Percentiles rank a stretch among this genome's conserved stretches.
Evolutionary conservation across 2,113 vertebrate species (phyloP).

Genomic region (Colius striatus): DNA sequence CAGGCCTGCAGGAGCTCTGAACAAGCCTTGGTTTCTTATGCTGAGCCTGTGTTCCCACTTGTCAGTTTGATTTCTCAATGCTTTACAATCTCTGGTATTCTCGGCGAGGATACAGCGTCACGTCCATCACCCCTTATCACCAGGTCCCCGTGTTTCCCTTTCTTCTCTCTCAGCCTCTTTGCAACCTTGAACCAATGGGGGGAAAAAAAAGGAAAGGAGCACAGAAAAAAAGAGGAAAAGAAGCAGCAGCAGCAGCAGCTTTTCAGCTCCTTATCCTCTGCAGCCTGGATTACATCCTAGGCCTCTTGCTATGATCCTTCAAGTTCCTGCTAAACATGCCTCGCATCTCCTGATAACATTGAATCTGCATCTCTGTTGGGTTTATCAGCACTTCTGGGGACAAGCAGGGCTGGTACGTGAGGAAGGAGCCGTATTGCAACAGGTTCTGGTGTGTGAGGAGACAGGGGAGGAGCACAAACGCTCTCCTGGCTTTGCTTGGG

Average conservation of each 20-base stretch:
- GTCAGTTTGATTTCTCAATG: constrained; percentile 73
- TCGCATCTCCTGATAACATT: constrained; percentile 38
- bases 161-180: constrained; percentile 50
- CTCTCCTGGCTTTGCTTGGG: background rate
- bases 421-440: background rate
- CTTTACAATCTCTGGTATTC: constrained; percentile 56
- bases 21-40: constrained; percentile 36
- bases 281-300: constrained; percentile 60
- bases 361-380: constrained; percentile 38
- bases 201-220: background rate
- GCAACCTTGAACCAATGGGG: constrained; percentile 41
- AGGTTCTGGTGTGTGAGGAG: background rate
- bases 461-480: background rate
- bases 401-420: background rate
- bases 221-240: background rate
- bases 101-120: constrained; percentile 27
- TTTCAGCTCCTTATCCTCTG: constrained; percentile 57
- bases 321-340: constrained; percentile 44
- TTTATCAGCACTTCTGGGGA: background rate
- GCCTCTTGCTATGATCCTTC: constrained; percentile 46
- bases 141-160: constrained; percentile 29
- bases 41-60: constrained; percentile 56
- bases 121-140: constrained; percentile 67
- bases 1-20: constrained; percentile 51
- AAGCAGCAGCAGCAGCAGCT: background rate